phyloP scores from a whole-genome alignment of 2,888 invertebrate genomes.

The Cyclophora albipunctata region DNA sequence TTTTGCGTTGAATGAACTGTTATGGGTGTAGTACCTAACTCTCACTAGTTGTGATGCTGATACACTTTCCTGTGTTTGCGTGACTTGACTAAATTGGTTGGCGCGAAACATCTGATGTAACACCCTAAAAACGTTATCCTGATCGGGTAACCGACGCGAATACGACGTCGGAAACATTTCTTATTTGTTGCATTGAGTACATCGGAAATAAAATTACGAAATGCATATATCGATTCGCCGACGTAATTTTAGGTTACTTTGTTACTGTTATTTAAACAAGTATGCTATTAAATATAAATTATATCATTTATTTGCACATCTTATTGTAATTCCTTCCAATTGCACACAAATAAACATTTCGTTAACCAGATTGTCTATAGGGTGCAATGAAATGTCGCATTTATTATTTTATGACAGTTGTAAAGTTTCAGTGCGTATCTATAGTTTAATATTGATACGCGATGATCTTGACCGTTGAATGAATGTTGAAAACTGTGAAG shows the following conservation, averaged over 20 bases:
- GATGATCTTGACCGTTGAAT: background rate
- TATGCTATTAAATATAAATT: no score
- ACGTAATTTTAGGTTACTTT: no score
- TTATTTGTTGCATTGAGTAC: slow-evolving; percentile 1
- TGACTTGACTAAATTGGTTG: slow-evolving; percentile 47
- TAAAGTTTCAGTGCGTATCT: no score
- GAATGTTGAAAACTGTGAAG: background rate
- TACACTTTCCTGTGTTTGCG: slow-evolving; percentile 66
- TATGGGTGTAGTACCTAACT: slow-evolving; percentile 36
- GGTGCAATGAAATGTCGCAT: no score
- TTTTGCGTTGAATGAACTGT: slow-evolving; percentile 53
- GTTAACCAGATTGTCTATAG: no score
- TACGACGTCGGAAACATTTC: slow-evolving; percentile 10
- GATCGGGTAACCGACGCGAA: slow-evolving; percentile 20
- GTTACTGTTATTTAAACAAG: no score
- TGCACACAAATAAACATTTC: no score
- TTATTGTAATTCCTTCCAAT: no score
- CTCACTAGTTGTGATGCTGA: slow-evolving; percentile 68
- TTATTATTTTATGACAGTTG: no score
- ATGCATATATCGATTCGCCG: no score
- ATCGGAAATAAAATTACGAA: slow-evolving; percentile 1
- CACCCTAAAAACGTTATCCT: slow-evolving; percentile 52
- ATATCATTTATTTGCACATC: no score
- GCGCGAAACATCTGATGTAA: slow-evolving; percentile 47
- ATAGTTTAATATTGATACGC: no score